These are phyloP conservation scores for Zosterops hypoxanthus DNA, from an alignment of 2,113 vertebrate species.

Conservation along the genomic window DNA sequence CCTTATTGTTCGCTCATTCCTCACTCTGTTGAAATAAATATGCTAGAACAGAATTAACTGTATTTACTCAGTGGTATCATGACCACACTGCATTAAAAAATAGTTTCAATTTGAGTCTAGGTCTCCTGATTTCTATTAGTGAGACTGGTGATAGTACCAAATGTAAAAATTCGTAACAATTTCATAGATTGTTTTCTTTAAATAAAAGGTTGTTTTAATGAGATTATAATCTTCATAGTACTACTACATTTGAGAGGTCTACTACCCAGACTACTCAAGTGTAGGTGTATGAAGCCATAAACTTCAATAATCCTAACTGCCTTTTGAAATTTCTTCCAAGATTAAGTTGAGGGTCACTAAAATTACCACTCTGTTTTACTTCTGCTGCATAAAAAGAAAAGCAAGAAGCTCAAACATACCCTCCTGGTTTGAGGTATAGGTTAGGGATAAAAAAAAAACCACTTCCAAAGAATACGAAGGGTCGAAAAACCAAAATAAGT, in stretches of 20 bases:
- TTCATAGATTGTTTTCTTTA: neutral
- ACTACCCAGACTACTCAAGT: neutral
- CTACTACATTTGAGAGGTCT: neutral
- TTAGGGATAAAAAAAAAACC: neutral
- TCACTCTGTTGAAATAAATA: neutral
- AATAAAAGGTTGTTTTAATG: rapidly evolving
- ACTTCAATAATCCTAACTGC: neutral
- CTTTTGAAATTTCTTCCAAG: neutral
- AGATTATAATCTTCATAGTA: neutral
- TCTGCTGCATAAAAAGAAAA: neutral
- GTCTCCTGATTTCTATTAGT: neutral
- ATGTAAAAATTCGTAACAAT: neutral
- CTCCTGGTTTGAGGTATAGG: neutral
- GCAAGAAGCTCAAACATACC: neutral
- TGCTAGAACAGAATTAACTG: neutral
- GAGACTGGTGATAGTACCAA: neutral
- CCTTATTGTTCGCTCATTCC: rapidly evolving
- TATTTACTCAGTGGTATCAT: neutral
- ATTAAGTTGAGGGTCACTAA: neutral
- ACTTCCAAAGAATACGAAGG: neutral
- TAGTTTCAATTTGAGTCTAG: neutral
- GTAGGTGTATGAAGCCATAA: neutral
- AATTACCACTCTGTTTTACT: neutral
- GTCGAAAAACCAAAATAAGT: neutral
- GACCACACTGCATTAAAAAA: neutral